These are phyloP conservation scores for Isichthys henryi DNA, from an alignment of 2,113 vertebrate genomes.

Conservation along the genomic window DNA sequence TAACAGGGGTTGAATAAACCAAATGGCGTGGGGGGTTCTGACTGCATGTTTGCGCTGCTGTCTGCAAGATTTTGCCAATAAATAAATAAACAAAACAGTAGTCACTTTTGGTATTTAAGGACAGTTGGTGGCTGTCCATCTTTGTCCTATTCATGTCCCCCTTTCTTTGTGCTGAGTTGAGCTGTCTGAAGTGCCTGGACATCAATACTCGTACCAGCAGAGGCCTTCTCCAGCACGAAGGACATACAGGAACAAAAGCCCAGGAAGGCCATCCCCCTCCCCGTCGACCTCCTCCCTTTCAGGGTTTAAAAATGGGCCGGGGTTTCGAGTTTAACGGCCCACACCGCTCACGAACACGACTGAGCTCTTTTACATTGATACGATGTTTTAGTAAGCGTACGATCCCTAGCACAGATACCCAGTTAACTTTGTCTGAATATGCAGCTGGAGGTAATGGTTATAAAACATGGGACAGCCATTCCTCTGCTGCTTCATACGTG, in stretches of 20 bases:
- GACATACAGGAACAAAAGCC: slow-evolving; percentile 11
- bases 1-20: neutral
- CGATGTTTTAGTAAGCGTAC: neutral
- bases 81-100: neutral
- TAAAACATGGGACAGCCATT: neutral
- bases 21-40: neutral
- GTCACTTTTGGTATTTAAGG: slow-evolving; percentile 50
- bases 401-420: neutral
- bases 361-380: neutral
- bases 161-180: slow-evolving; percentile 42
- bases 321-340: neutral
- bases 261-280: neutral
- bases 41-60: slow-evolving; percentile 32
- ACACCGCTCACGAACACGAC: neutral
- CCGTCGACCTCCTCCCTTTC: neutral
- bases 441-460: neutral
- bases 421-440: neutral
- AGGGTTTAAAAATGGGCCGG: neutral
- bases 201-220: slow-evolving; percentile 42
- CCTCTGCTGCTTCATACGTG: slow-evolving; percentile 22
- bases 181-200: slow-evolving; percentile 38
- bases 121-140: slow-evolving; percentile 69
- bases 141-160: slow-evolving; percentile 43
- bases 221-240: slow-evolving; percentile 29
- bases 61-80: neutral